Evolutionary conservation across 1,140 invertebrate genomes (phyloP).

Genomic region (Caerostris extrusa): DNA sequence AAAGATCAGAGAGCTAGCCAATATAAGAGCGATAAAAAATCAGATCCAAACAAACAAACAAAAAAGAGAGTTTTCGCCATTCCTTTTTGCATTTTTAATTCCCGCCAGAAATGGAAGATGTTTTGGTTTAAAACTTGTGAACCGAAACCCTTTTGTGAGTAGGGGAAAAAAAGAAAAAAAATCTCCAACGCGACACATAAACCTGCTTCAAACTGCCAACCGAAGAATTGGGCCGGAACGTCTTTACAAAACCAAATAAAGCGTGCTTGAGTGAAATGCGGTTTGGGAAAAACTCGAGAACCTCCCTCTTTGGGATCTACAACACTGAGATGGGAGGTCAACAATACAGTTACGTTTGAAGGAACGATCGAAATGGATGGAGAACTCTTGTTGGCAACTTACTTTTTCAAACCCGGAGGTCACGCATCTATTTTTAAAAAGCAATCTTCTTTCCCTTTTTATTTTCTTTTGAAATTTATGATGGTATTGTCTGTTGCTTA

Average conservation of each 20-base stretch:
- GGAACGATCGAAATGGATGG: not conserved
- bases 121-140: not conserved
- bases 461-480: not conserved
- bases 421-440: not conserved
- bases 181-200: not conserved
- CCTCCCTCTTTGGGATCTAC: too few species aligned
- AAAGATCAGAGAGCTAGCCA: too few species aligned
- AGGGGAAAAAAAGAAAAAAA: not conserved
- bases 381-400: not conserved
- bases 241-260: not conserved
- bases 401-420: not conserved
- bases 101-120: not conserved
- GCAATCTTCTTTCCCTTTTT: not conserved
- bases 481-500: not conserved
- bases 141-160: not conserved
- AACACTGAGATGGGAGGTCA: not conserved
- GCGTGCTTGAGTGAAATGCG: not conserved
- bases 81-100: not conserved
- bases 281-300: not conserved
- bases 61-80: too few species aligned
- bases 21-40: too few species aligned
- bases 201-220: not conserved
- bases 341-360: not conserved
- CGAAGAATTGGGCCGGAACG: constrained; percentile 1
- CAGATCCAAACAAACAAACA: too few species aligned